phyloP scores from a whole-genome alignment of 1,140 invertebrate species.

The Cherax quadricarinatus region DNA sequence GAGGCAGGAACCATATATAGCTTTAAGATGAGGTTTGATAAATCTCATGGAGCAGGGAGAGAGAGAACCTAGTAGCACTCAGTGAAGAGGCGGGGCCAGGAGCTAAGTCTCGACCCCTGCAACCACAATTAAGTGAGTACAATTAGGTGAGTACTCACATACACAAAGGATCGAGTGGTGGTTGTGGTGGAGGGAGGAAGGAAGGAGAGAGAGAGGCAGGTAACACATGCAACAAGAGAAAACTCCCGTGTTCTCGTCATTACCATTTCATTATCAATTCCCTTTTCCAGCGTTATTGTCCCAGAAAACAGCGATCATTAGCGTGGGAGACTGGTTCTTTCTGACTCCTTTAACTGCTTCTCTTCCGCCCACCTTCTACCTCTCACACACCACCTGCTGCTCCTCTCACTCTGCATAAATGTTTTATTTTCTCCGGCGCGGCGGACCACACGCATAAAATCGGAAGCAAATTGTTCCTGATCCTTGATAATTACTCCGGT shows the following conservation, averaged over 20 bases:
- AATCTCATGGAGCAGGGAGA: too few species aligned
- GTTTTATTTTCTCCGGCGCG: background rate
- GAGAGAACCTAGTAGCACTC: too few species aligned
- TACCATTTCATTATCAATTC: background rate
- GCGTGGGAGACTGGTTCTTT: background rate
- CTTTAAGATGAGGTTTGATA: too few species aligned
- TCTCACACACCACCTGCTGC: background rate
- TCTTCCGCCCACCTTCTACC: background rate
- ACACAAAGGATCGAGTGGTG: background rate
- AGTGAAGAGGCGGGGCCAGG: too few species aligned
- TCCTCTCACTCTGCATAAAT: background rate
- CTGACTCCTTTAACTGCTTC: background rate
- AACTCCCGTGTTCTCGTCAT: background rate
- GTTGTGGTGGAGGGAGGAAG: too few species aligned
- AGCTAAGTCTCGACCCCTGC: too few species aligned
- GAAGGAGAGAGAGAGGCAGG: too few species aligned
- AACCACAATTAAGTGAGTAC: too few species aligned
- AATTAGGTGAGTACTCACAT: too few species aligned
- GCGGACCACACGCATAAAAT: background rate
- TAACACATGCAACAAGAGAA: background rate
- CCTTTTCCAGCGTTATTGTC: background rate
- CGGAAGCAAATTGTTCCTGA: constrained; percentile 11
- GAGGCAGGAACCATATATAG: too few species aligned
- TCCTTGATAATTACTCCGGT: constrained; percentile 14
- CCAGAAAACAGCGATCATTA: background rate